phyloP scores from a whole-genome alignment of 2,888 invertebrate genomes.

The Drosophila fulvimacula region DNA sequence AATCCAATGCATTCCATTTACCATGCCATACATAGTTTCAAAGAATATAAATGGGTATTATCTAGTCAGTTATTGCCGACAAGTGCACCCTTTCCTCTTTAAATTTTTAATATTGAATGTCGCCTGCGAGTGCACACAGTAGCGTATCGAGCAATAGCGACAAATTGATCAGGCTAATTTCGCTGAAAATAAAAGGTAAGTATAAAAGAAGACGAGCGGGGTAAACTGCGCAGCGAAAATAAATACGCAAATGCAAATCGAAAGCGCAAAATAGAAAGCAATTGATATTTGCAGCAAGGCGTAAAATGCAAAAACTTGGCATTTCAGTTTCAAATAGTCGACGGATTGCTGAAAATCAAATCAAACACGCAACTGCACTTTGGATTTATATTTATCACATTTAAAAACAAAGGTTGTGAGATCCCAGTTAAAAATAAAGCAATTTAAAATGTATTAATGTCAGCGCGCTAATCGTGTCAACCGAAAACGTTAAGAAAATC shows the following conservation, averaged over 20 bases:
- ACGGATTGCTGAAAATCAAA: conserved; percentile 75
- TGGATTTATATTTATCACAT: neutral
- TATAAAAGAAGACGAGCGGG: conserved; percentile 31
- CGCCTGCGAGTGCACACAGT: neutral
- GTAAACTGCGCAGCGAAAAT: conserved; percentile 66
- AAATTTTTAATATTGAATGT: neutral
- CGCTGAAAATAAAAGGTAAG: conserved; percentile 47
- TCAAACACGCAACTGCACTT: conserved; percentile 41
- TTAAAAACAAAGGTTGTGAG: neutral
- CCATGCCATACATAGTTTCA: too few species aligned
- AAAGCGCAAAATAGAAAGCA: conserved; percentile 77
- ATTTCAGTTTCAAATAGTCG: conserved; percentile 71
- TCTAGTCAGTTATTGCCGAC: neutral
- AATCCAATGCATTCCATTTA: too few species aligned
- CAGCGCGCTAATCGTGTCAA: neutral
- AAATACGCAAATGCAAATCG: conserved; percentile 72
- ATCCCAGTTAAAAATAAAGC: neutral
- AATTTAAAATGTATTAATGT: conserved; percentile 25
- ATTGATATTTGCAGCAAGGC: conserved; percentile 69
- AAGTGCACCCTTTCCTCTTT: neutral
- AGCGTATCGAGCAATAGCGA: conserved; percentile 26
- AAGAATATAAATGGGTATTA: too few species aligned
- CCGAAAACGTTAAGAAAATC: neutral
- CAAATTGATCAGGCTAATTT: conserved; percentile 13
- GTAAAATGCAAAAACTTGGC: conserved; percentile 66